phyloP scores from a whole-genome alignment of 1,140 invertebrate species.

The Ditylenchus dipsaci region DNA sequence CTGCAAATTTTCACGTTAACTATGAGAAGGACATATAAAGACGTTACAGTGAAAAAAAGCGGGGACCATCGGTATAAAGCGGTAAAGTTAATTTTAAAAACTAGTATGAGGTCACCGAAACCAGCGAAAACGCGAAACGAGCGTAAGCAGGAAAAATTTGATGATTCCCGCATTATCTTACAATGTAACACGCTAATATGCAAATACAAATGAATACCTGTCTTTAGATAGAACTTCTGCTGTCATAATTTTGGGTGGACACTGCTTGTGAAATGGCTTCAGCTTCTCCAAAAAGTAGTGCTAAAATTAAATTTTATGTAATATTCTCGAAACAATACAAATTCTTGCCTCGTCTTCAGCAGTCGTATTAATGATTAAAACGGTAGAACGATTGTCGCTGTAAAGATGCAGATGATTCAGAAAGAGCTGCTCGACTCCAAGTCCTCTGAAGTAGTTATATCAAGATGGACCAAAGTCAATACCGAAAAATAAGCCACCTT shows the following conservation, averaged over 20 bases:
- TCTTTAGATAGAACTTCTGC: slow-evolving; percentile 42
- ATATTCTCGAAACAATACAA: neutral
- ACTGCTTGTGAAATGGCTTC: slow-evolving; percentile 35
- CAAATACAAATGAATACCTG: slow-evolving; percentile 23
- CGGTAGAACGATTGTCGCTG: slow-evolving; percentile 40
- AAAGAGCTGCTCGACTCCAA: slow-evolving; percentile 51
- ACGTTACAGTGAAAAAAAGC: no score
- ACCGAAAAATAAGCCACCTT: slow-evolving; percentile 14
- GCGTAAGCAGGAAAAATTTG: no score
- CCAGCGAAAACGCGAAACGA: no score
- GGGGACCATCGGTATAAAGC: no score
- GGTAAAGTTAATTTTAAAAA: no score
- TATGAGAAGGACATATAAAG: no score
- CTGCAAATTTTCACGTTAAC: slow-evolving; percentile 56
- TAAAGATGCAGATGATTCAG: slow-evolving; percentile 51
- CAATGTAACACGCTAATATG: no score
- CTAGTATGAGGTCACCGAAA: no score
- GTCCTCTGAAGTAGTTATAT: slow-evolving; percentile 31
- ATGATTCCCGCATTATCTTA: no score
- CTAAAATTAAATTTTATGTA: slow-evolving; percentile 19
- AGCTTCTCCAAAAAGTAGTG: slow-evolving; percentile 47
- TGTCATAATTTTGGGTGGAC: slow-evolving; percentile 42
- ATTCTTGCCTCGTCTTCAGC: slow-evolving; percentile 43
- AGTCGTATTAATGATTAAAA: slow-evolving; percentile 50
- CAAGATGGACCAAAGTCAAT: neutral